phyloP scores from a whole-genome alignment of 2,888 invertebrate species.

The Apamea sordens region DNA sequence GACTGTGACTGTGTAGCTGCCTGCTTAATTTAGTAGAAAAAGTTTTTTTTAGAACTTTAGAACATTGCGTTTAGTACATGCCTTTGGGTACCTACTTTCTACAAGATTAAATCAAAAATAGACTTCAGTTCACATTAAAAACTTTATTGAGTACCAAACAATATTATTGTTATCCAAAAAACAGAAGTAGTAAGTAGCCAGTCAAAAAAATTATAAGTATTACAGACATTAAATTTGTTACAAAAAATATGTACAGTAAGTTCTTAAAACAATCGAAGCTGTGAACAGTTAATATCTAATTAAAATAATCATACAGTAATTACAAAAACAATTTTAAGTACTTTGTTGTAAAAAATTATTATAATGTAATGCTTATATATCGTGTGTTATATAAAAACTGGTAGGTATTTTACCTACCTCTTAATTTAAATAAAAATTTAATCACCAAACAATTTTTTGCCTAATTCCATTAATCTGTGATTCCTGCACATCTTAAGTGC shows the following conservation, averaged over 20 bases:
- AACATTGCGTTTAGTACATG: constrained; percentile 8
- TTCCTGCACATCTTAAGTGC: constrained; percentile 96
- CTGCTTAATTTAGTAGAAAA: neutral
- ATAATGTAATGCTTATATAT: constrained; percentile 47
- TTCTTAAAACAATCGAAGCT: constrained; percentile 44
- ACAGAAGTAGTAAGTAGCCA: constrained; percentile 45
- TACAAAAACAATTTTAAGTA: constrained; percentile 65
- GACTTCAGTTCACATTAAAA: constrained; percentile 68
- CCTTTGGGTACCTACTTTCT: neutral
- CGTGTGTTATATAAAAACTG: constrained; percentile 67
- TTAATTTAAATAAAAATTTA: constrained; percentile 81
- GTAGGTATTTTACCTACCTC: constrained; percentile 70
- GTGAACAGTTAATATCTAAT: constrained; percentile 30
- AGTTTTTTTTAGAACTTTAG: neutral
- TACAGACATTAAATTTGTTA: constrained; percentile 57
- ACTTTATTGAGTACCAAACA: constrained; percentile 73
- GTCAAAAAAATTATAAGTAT: constrained; percentile 48
- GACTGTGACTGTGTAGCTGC: neutral
- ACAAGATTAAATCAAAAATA: constrained; percentile 80
- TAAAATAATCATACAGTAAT: constrained; percentile 36
- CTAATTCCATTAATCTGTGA: constrained; percentile 96
- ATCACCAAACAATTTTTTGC: constrained; percentile 96
- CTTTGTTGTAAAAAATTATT: constrained; percentile 69
- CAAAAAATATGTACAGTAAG: constrained; percentile 69
- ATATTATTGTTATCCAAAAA: constrained; percentile 52